A percentile compares a stretch with the other conserved stretches of the same genome.
Evolutionary conservation across 2,888 invertebrate species (phyloP).

Genomic region (Tridacna gigas): DNA sequence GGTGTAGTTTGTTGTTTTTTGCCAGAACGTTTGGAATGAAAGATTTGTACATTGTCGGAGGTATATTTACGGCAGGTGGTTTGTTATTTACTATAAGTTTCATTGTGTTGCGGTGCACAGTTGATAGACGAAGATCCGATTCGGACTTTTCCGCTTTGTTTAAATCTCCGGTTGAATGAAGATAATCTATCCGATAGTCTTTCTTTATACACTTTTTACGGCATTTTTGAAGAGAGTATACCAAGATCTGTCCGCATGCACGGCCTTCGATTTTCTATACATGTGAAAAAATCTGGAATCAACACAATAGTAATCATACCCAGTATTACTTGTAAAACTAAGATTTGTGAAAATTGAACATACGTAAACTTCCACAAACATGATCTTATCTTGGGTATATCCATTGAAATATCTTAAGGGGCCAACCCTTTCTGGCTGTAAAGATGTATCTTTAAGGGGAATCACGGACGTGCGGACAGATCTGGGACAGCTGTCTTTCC

Average conservation of each 20-base stretch:
- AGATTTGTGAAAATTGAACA: background rate
- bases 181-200: background rate
- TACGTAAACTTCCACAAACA: background rate
- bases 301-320: too few species aligned
- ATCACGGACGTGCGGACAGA: background rate
- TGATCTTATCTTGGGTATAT: too few species aligned
- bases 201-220: too few species aligned
- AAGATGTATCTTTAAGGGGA: background rate
- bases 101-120: slow-evolving; percentile 33
- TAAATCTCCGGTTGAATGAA: slow-evolving; percentile 21
- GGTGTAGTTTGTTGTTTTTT: slow-evolving; percentile 27
- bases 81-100: slow-evolving; percentile 33
- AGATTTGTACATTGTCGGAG: slow-evolving; percentile 50
- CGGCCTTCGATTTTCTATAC: too few species aligned
- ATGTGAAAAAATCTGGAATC: too few species aligned
- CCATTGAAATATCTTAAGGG: too few species aligned
- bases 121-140: background rate
- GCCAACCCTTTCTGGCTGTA: too few species aligned
- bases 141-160: slow-evolving; percentile 42
- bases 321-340: too few species aligned
- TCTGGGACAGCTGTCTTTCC: background rate
- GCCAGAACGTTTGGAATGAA: slow-evolving; percentile 28
- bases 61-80: slow-evolving; percentile 49
- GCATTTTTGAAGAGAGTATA: too few species aligned
- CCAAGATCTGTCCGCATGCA: too few species aligned